Evolutionary conservation across 2,888 invertebrate genomes (phyloP).

Genomic region (Apamea sordens): DNA sequence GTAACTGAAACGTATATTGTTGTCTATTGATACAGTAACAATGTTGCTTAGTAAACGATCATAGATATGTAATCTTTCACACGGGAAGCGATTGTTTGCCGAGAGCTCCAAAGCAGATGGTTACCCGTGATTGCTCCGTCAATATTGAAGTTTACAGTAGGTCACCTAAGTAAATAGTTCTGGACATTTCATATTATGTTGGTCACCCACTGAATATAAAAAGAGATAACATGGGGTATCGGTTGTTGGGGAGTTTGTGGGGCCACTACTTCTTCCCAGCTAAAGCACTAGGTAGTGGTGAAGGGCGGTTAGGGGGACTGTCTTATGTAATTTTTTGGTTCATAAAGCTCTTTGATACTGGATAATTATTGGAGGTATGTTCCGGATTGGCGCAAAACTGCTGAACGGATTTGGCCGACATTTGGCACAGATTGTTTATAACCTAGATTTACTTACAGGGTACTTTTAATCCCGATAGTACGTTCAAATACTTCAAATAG

Average conservation of each 20-base stretch:
- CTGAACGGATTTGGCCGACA: background rate
- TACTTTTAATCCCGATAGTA: background rate
- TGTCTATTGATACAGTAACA: constrained; percentile 17
- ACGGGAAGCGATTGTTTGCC: constrained; percentile 81
- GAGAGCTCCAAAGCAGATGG: constrained; percentile 71
- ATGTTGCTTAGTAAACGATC: constrained; percentile 39
- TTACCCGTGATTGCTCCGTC: constrained; percentile 71
- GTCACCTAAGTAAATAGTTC: constrained; percentile 65
- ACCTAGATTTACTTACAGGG: background rate
- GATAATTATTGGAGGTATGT: background rate
- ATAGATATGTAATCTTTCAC: constrained; percentile 71
- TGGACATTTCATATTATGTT: constrained; percentile 45
- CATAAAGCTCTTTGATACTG: too few species aligned
- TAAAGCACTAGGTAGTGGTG: background rate
- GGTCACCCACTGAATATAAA: constrained; percentile 37
- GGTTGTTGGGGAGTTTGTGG: background rate
- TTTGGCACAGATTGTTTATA: background rate
- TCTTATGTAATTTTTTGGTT: background rate
- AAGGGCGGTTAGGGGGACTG: background rate
- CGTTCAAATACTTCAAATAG: background rate
- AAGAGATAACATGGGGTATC: constrained; percentile 8
- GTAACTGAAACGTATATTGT: constrained; percentile 9
- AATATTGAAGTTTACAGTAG: constrained; percentile 76
- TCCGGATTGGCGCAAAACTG: background rate
- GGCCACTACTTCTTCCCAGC: background rate